Conservation (phyloP, 2,888 invertebrate species). For the Macaria notata region DNA sequence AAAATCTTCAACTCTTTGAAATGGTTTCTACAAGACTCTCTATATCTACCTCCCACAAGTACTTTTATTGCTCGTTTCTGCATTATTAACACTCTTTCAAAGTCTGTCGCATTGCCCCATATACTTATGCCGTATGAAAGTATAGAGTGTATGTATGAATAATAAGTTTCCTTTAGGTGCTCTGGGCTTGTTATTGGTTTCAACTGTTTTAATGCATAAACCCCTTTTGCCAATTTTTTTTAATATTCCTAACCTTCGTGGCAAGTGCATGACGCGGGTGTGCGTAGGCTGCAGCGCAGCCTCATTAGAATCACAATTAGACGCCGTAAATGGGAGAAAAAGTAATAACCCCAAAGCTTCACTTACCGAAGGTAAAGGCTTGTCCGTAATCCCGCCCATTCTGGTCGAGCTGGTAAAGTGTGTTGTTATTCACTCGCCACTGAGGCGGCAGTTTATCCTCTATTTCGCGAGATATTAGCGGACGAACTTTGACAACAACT, state of each 20-base stretch:
- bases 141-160: no score
- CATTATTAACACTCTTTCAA: no score
- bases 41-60: no score
- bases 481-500: slow-evolving; percentile 89
- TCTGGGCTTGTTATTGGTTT: no score
- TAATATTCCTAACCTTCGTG: slow-evolving; percentile 33
- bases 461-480: slow-evolving; percentile 84
- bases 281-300: slow-evolving; percentile 23
- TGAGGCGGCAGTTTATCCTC: slow-evolving; percentile 79
- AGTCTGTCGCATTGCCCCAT: no score
- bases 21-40: no score
- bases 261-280: slow-evolving; percentile 25
- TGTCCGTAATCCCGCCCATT: slow-evolving; percentile 63
- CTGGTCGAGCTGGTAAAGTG: slow-evolving; percentile 82
- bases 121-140: no score
- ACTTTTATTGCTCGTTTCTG: no score
- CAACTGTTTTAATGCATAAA: no score
- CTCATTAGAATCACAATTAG: slow-evolving; percentile 40
- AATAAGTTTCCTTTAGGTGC: no score
- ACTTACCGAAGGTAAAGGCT: slow-evolving; percentile 68
- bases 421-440: slow-evolving; percentile 84
- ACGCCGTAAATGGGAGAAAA: slow-evolving; percentile 16
- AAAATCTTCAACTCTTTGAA: no score
- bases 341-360: slow-evolving; percentile 38
- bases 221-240: no score